Percentiles rank a stretch among this genome's conserved stretches.
Conservation (phyloP, 2,797 vertebrate genomes). For the Sibirionetta formosa region DNA sequence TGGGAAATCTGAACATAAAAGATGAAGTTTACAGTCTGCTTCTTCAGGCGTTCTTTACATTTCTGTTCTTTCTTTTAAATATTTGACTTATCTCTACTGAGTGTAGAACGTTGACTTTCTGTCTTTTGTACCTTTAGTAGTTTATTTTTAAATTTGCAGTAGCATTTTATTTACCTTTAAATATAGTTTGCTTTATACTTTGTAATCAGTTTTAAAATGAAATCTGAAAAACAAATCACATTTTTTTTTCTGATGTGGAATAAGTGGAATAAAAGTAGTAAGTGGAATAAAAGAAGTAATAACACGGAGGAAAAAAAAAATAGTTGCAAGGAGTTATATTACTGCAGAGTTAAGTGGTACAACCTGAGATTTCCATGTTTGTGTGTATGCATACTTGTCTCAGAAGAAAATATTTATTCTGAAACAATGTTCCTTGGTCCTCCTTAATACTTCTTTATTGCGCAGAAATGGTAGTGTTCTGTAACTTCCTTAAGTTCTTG, state of each 20-base stretch:
- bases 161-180: no score
- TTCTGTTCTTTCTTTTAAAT: neutral
- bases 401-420: constrained; percentile 4
- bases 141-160: no score
- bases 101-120: no score
- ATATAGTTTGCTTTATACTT: no score
- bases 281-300: neutral
- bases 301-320: neutral
- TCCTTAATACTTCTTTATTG: neutral
- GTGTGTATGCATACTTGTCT: neutral
- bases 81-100: neutral
- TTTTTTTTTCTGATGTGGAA: no score
- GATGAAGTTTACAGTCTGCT: neutral
- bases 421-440: neutral
- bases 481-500: neutral
- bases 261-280: neutral
- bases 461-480: neutral
- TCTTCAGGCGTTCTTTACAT: neutral
- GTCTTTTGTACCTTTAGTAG: no score
- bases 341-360: neutral
- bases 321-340: neutral
- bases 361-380: neutral
- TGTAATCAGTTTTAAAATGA: no score
- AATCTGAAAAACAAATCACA: no score
- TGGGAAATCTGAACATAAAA: neutral